Percentiles rank a stretch among this genome's conserved stretches.
These are phyloP conservation scores for Axis porcinus DNA, from an alignment of 2,113 vertebrate species.

Conservation along the genomic window DNA sequence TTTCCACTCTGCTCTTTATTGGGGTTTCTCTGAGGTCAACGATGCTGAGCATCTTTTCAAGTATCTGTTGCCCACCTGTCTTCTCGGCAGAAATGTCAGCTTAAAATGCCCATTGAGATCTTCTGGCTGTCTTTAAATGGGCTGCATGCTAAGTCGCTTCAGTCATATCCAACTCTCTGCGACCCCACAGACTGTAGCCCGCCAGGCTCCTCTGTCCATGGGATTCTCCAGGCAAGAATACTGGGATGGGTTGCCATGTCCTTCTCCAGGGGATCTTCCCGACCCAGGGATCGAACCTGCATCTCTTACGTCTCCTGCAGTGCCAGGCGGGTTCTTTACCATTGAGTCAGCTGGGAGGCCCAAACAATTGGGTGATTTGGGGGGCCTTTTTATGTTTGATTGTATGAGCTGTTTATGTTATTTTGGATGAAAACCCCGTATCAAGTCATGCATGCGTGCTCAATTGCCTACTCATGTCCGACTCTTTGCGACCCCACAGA, in stretches of 20 bases:
- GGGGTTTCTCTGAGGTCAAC: not conserved
- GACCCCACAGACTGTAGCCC: not conserved
- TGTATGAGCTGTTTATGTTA: too few species aligned
- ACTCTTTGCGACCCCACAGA: not conserved
- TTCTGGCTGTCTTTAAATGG: not conserved
- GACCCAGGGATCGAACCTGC: too few species aligned
- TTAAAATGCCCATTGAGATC: not conserved
- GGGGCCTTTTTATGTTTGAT: too few species aligned
- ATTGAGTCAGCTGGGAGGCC: too few species aligned
- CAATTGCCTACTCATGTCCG: not conserved
- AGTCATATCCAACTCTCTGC: not conserved
- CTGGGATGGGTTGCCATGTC: too few species aligned
- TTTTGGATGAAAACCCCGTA: too few species aligned
- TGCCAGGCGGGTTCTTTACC: too few species aligned
- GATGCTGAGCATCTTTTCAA: not conserved
- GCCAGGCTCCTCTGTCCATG: not conserved
- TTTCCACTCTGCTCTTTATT: not conserved
- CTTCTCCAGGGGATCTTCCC: too few species aligned
- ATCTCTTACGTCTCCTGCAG: too few species aligned
- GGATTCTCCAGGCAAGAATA: not conserved
- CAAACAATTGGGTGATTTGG: too few species aligned
- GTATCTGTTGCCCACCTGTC: not conserved
- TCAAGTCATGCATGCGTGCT: too few species aligned
- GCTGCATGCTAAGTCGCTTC: not conserved
- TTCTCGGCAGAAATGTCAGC: not conserved